Evolutionary conservation across 64 coral and sea anemone species (phyloP), one percentile per base, ranked within the genome.

Genomic region (Montipora capricornis): DNA sequence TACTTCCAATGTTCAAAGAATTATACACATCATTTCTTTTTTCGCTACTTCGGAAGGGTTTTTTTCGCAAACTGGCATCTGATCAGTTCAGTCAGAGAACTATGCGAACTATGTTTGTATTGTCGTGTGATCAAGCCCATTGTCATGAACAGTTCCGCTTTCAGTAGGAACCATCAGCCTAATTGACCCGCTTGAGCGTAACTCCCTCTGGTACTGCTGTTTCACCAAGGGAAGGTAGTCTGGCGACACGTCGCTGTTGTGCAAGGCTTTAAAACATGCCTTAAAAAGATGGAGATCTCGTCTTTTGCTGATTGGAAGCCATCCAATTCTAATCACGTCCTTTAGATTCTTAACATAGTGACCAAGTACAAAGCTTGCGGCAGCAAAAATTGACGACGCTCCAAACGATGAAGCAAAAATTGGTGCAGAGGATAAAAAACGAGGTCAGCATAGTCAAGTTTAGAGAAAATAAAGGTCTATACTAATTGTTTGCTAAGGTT

Each of bases 311-410:
- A 92, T 76, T 26, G 80, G 90, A 59, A 92, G 81, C 91, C 80
- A 92, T 12, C 81, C 68, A 58, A 92, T 85, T 50, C 80, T 93
- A 84, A 89, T 5, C 4, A 90, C 44, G 12, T 87, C 49, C 13
- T 61, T 2, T 26, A 78, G 11, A 37, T 48, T 83, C 51, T 89
- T 90, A 49, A 94, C 78, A 74, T 94, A 82, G 16, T 79, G 46
- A 19, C 78, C 92, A 58, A 87, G 79, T 24, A 88, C 92, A 73
- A 89, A 94, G 48, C 91, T 93, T 47, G 83, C 91, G 8, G 62
- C 84, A 47, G 83, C 85, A 26, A 74, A 94, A 37, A 37, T 81
- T 81, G 79, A 81, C 58, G 24, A 44, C 70, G 93, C 45, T 89
- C 80, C 26, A 73, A 24, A 68, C 81, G 79, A 5, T 67, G 82